These are phyloP conservation scores for Ornithorhynchus anatinus DNA, from an alignment of 2,113 vertebrate species.

Conservation along the genomic window DNA sequence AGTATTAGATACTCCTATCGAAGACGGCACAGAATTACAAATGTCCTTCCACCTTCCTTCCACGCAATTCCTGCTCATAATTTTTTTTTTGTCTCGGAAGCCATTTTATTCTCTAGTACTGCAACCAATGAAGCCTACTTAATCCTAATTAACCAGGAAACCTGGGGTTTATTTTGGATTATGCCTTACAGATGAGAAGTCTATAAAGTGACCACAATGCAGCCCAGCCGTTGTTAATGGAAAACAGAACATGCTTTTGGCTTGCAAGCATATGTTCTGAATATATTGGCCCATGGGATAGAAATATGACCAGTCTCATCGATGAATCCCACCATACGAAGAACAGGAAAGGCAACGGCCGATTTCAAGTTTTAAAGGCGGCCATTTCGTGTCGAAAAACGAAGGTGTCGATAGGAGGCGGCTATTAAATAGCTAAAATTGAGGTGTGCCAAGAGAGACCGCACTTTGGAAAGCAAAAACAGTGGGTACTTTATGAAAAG, in stretches of 20 bases:
- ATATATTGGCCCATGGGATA: not conserved
- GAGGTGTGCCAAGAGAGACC: conserved; percentile 66
- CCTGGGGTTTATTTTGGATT: not conserved
- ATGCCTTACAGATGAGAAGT: not conserved
- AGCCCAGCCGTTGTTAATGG: fast-evolving
- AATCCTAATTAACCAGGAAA: not conserved
- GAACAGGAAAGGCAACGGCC: not conserved
- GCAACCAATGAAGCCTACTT: not conserved
- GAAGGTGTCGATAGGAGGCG: conserved; percentile 7
- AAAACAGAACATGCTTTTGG: conserved; percentile 13
- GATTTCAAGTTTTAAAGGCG: not conserved
- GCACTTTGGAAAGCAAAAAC: conserved; percentile 77
- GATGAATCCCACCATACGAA: not conserved
- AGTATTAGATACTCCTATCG: too few relatives aligned
- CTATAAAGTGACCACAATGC: not conserved
- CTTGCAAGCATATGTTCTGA: not conserved
- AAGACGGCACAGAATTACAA: too few relatives aligned
- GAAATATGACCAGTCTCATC: not conserved
- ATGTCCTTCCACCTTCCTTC: too few relatives aligned
- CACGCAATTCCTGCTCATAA: not conserved
- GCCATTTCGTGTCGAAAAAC: not conserved
- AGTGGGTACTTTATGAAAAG: conserved; percentile 89
- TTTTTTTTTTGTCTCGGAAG: not conserved
- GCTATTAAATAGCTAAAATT: conserved; percentile 66
- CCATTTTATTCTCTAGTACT: not conserved